Percentiles rank a stretch among this genome's conserved stretches.
Evolutionary conservation across 2,113 vertebrate species (phyloP).

Genomic region (Neopipo cinnamomea): DNA sequence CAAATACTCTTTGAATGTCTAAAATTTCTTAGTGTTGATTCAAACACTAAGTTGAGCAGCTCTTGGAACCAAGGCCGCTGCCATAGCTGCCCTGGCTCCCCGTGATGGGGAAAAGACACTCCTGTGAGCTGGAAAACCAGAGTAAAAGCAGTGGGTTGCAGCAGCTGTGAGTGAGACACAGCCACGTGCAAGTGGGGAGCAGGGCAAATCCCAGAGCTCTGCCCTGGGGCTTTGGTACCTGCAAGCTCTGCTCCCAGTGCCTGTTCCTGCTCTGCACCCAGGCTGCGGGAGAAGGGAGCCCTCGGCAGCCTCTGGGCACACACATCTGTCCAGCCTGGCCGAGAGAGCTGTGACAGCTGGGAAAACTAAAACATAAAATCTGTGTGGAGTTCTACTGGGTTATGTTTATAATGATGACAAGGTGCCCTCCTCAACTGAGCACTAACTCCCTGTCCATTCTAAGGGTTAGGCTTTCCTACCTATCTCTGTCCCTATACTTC

Average conservation of each 20-base stretch:
- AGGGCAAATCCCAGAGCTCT: background rate
- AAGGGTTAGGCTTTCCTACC: background rate
- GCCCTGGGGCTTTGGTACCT: background rate
- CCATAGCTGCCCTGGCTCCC: background rate
- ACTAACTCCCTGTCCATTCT: background rate
- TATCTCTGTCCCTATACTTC: background rate
- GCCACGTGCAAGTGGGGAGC: background rate
- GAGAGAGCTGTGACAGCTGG: background rate
- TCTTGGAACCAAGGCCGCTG: background rate
- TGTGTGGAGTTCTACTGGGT: background rate
- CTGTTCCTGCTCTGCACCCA: background rate
- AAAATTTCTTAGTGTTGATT: background rate
- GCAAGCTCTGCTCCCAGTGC: background rate
- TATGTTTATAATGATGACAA: background rate
- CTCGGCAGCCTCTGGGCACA: background rate
- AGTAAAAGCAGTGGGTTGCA: background rate
- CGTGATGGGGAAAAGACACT: accelerated
- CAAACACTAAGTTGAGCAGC: background rate
- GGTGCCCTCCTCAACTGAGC: background rate
- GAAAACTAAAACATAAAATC: background rate
- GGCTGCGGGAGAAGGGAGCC: background rate
- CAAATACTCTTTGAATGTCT: background rate
- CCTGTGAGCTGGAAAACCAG: background rate
- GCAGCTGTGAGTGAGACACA: background rate
- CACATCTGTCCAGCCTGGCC: background rate